These are phyloP conservation scores for Camelus bactrianus DNA, from an alignment of 2,113 vertebrate species.

Conservation along the genomic window DNA sequence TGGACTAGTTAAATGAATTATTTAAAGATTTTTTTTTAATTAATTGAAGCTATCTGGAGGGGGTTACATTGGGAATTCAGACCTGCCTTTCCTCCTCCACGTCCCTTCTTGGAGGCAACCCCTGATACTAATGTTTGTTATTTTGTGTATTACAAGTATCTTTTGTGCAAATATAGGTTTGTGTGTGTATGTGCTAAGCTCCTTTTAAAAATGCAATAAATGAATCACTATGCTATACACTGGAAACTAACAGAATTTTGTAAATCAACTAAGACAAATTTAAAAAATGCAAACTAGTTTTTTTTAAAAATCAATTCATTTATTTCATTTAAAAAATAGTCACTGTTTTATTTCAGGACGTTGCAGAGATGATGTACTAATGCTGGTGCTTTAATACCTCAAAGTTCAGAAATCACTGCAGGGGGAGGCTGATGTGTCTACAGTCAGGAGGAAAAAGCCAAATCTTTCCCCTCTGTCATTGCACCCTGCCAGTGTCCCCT, in stretches of 20 bases:
- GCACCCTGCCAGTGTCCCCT: rapidly evolving
- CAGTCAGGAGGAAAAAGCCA: not conserved
- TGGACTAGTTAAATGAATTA: not conserved
- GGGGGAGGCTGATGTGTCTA: not conserved
- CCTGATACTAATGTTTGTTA: not conserved
- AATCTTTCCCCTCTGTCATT: rapidly evolving
- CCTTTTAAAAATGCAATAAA: too few relatives aligned
- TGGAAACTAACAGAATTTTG: too few relatives aligned
- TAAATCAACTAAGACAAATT: too few relatives aligned
- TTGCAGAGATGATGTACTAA: not conserved
- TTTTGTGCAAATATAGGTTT: not conserved
- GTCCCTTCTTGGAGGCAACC: not conserved
- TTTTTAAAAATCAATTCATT: too few relatives aligned
- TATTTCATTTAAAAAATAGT: too few relatives aligned
- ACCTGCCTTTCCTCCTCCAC: not conserved
- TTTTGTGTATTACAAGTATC: not conserved
- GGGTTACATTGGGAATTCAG: not conserved
- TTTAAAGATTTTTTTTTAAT: not conserved
- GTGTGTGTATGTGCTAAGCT: too few relatives aligned
- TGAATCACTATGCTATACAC: too few relatives aligned
- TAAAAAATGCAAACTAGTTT: too few relatives aligned
- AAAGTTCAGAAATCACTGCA: not conserved
- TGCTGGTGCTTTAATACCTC: not conserved
- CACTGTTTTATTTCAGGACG: not conserved
- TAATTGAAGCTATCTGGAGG: too few relatives aligned